phyloP scores from a whole-genome alignment of 2,797 vertebrate genomes.

The Falco novaeseelandiae region DNA sequence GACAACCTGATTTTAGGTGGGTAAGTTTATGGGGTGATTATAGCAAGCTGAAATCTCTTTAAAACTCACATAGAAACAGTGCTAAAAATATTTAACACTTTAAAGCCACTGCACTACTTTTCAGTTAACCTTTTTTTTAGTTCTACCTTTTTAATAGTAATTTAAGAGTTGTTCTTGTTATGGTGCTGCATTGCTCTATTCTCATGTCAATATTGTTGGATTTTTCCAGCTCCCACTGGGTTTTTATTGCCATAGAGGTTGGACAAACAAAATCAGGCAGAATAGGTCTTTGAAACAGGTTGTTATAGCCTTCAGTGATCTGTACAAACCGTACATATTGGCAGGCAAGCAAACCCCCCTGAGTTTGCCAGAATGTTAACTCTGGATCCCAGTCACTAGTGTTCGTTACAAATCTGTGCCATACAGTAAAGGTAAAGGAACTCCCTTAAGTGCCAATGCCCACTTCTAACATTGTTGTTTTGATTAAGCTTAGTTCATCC shows the following conservation, averaged over 20 bases:
- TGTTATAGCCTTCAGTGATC: background rate
- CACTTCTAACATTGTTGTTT: background rate
- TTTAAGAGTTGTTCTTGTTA: background rate
- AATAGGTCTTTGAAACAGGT: background rate
- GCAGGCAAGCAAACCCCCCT: background rate
- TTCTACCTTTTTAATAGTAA: background rate
- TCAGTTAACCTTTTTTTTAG: background rate
- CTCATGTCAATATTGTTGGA: background rate
- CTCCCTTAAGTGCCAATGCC: background rate
- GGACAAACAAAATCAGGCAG: constrained; percentile 2
- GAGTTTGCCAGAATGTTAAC: background rate
- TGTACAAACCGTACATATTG: background rate
- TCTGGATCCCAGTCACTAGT: background rate
- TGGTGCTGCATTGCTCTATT: background rate
- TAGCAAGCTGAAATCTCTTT: background rate
- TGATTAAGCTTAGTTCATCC: background rate
- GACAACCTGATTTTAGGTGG: constrained; percentile 26
- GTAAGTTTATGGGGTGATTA: constrained; percentile 27
- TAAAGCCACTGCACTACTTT: background rate
- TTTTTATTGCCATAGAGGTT: background rate
- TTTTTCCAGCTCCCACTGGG: background rate
- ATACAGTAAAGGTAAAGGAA: background rate
- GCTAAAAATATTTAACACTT: background rate
- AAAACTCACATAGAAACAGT: background rate
- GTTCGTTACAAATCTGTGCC: background rate